Evolutionary conservation across 1,140 invertebrate genomes (phyloP).

Genomic region (Latrodectus geometricus): DNA sequence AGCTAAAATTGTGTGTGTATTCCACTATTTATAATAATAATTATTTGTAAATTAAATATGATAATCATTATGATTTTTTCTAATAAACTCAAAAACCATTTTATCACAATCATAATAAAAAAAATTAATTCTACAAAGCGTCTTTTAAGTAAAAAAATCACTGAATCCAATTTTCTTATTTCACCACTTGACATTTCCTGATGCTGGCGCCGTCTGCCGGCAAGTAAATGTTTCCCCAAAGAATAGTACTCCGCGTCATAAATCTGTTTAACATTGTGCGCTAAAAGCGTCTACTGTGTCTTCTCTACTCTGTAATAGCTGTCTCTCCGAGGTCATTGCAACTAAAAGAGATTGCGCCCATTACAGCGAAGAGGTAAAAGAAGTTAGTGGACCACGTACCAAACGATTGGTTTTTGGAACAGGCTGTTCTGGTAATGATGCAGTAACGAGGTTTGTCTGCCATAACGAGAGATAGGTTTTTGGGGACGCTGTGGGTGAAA

Average conservation of each 20-base stretch:
- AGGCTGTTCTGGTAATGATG: constrained; percentile 53
- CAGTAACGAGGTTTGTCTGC: constrained; percentile 57
- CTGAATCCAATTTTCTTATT: no score
- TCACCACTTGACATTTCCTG: neutral
- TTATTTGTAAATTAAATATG: no score
- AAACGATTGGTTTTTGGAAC: constrained; percentile 44
- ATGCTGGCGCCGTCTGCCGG: neutral
- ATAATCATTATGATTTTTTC: no score
- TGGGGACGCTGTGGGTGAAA: neutral
- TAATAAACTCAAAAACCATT: no score
- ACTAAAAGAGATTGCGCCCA: constrained; percentile 58
- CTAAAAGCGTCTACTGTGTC: constrained; percentile 19
- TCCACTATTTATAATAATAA: no score
- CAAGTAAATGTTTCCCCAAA: constrained; percentile 14
- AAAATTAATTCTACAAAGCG: no score
- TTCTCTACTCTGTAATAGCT: constrained; percentile 35
- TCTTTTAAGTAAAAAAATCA: no score
- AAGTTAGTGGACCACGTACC: constrained; percentile 33
- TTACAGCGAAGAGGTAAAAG: constrained; percentile 16
- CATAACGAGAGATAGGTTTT: constrained; percentile 44
- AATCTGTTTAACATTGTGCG: constrained; percentile 44
- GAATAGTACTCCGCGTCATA: constrained; percentile 13
- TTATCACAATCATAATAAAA: no score
- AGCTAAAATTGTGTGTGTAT: no score
- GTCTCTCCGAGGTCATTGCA: constrained; percentile 30